phyloP scores from a whole-genome alignment of 2,113 vertebrate genomes.

The Malurus elegans region DNA sequence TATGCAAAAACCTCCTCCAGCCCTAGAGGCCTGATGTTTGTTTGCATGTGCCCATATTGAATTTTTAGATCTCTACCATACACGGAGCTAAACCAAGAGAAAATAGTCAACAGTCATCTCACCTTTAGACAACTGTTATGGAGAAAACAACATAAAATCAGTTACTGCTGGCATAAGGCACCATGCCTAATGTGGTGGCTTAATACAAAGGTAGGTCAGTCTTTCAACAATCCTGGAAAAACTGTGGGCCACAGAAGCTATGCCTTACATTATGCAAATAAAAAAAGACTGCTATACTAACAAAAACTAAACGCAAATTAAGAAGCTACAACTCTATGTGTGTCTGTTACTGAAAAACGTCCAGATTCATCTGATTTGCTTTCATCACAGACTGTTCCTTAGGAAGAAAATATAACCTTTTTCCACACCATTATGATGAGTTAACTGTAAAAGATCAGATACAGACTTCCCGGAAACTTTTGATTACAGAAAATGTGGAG shows the following conservation, averaged over 20 bases:
- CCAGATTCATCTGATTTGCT: background rate
- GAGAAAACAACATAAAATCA: background rate
- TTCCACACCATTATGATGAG: accelerated
- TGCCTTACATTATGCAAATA: background rate
- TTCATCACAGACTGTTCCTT: background rate
- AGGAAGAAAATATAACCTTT: background rate
- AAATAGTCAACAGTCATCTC: background rate
- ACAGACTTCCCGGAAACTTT: background rate
- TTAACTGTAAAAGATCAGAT: background rate
- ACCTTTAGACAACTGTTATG: background rate
- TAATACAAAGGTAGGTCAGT: background rate
- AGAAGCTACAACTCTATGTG: background rate
- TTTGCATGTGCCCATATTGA: background rate
- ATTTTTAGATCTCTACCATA: background rate
- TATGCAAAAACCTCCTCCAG: background rate
- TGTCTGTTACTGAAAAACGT: background rate
- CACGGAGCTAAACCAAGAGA: background rate
- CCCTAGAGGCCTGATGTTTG: background rate
- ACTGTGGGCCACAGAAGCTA: background rate
- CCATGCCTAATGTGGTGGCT: background rate
- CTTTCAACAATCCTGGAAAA: background rate
- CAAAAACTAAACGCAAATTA: background rate
- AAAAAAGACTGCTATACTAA: background rate
- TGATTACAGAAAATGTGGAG: background rate
- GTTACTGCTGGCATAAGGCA: background rate